Evolutionary conservation across 2,888 invertebrate species (phyloP), one percentile per base, ranked within the genome.

Genomic region (Omphaloscelis lunosa): DNA sequence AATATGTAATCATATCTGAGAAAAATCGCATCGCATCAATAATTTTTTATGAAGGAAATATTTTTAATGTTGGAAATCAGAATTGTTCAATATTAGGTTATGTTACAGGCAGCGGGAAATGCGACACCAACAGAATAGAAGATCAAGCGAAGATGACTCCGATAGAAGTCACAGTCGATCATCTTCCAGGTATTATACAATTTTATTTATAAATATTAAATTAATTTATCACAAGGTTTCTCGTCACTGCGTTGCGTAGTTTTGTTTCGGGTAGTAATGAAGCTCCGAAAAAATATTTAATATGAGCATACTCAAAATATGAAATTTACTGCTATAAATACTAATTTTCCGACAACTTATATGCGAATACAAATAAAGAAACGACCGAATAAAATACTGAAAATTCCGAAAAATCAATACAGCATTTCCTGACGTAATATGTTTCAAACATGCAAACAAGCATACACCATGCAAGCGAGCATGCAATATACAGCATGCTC

Each of bases 51-150:
- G 48, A 34, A 8, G 0, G 23, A 15, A 15, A 15, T 70, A 29
- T 62, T 23, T 67, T 63, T 6, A 12, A 34, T 65, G 6, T 59
- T 59, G 7, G 5, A 4, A 23, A 34, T 70, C 17, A 51, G 39
- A 59, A 0, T 80, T 69, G 67, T 78, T 70, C 34, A 76, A 66
- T 80, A 68, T 9, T 66, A 23, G n/a, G 5, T 59, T 84, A 72
- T 75, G 82, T 94, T 95, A 72, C 92, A 98, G 98, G 90, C 99
- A 99, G 95, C 97, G 99, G 84, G 99, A 99, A 94, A 97, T 98
- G 93, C 97, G 99, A 59, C 99, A 99, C 86, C 97, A 97, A 79
- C 97, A 97, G 84, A 97, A 96, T 62, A 94, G 97, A 39, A 94
- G 97, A n/a, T 95, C 96, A 8, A 96, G 96, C 67, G 96, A 96